Evolutionary conservation across 2,888 invertebrate species (phyloP).

Genomic region (Iphiclides podalirius): DNA sequence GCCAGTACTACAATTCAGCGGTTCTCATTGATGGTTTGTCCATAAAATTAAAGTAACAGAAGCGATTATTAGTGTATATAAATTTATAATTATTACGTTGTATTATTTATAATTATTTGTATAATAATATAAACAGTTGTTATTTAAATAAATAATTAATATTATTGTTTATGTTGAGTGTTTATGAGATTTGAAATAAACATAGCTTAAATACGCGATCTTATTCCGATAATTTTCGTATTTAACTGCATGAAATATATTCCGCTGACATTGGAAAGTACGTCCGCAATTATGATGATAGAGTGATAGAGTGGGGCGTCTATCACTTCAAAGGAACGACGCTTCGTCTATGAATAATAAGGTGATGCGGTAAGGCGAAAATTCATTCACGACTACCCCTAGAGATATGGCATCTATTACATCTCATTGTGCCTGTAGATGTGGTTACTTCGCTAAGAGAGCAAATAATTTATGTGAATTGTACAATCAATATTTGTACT

Average conservation of each 20-base stretch:
- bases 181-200: too few species aligned
- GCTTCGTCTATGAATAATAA: slow-evolving; percentile 44
- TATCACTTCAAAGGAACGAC: slow-evolving; percentile 49
- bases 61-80: too few species aligned
- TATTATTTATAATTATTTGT: too few species aligned
- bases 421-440: slow-evolving; percentile 56
- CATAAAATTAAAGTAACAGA: too few species aligned
- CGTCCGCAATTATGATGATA: slow-evolving; percentile 44
- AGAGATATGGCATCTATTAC: slow-evolving; percentile 68
- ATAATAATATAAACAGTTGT: too few species aligned
- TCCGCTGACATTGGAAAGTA: slow-evolving; percentile 24
- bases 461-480: slow-evolving; percentile 72
- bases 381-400: slow-evolving; percentile 55
- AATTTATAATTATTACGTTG: too few species aligned
- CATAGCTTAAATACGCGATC: too few species aligned
- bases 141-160: too few species aligned
- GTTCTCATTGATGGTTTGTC: too few species aligned
- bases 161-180: too few species aligned
- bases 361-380: slow-evolving; percentile 45
- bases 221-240: too few species aligned
- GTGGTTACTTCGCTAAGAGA: slow-evolving; percentile 65
- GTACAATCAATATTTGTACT: slow-evolving; percentile 30
- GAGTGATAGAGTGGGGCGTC: slow-evolving; percentile 43
- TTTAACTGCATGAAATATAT: slow-evolving; percentile 18
- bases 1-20: too few species aligned